Conservation (phyloP, 2,888 invertebrate genomes). For the Drosophila peninsularis region DNA sequence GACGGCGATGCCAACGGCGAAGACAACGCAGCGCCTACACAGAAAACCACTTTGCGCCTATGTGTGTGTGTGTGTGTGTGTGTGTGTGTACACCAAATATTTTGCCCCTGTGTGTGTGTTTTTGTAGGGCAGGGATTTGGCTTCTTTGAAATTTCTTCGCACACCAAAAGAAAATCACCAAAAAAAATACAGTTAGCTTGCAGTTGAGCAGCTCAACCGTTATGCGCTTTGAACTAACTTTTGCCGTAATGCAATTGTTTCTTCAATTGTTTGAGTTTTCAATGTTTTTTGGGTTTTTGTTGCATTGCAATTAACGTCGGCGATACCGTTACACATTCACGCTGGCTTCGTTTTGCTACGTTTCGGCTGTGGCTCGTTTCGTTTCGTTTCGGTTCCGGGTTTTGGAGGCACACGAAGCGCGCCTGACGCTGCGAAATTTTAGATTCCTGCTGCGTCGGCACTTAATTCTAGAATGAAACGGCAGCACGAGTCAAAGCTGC, state of each 20-base stretch:
- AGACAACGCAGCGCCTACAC: slow-evolving; percentile 20
- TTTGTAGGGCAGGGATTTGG: slow-evolving; percentile 52
- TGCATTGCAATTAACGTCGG: slow-evolving; percentile 34
- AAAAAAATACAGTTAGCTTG: not conserved
- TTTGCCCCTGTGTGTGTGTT: not conserved
- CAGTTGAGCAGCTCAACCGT: slow-evolving; percentile 1
- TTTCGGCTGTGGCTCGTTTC: slow-evolving; percentile 14
- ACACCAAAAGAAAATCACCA: slow-evolving; percentile 14
- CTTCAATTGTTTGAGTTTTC: slow-evolving; percentile 2
- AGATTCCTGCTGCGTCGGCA: slow-evolving; percentile 82
- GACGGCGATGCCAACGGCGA: slow-evolving; percentile 18
- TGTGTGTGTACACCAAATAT: slow-evolving; percentile 45
- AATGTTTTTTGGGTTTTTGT: slow-evolving; percentile 16
- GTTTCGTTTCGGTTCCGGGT: slow-evolving; percentile 26
- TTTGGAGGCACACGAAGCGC: slow-evolving; percentile 63
- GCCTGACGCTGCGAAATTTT: slow-evolving; percentile 56
- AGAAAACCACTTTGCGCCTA: slow-evolving; percentile 18
- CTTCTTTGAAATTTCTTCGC: slow-evolving; percentile 14
- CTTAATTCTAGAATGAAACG: slow-evolving; percentile 83
- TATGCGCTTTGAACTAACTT: slow-evolving; percentile 10
- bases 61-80: not conserved
- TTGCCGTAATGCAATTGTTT: not conserved
- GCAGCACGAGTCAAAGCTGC: slow-evolving; percentile 54
- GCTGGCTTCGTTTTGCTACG: slow-evolving; percentile 27
- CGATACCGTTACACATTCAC: slow-evolving; percentile 48